These are phyloP conservation scores for Anguilla pacifica DNA, from an alignment of 2,797 vertebrate genomes.

Conservation along the genomic window DNA sequence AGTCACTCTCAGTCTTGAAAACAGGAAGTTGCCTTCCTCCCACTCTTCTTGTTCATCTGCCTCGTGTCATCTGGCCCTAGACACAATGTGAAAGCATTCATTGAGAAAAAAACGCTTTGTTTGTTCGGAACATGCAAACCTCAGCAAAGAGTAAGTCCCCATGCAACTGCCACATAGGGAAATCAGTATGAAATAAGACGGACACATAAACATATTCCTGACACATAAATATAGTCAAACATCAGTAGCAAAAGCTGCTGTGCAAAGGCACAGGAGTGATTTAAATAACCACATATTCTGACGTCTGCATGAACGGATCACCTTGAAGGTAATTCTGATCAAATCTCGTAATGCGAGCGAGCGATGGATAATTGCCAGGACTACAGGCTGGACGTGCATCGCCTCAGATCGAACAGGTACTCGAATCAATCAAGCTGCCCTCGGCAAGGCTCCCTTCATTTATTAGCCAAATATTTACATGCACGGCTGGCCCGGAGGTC, in stretches of 20 bases:
- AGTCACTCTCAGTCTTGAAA: neutral
- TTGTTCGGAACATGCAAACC: constrained; percentile 39
- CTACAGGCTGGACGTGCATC: neutral
- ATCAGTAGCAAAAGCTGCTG: neutral
- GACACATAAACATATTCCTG: neutral
- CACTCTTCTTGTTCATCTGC: neutral
- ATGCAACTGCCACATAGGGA: constrained; percentile 13
- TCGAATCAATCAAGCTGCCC: neutral
- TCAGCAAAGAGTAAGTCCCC: constrained; percentile 22
- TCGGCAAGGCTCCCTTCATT: neutral
- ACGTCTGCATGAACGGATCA: neutral
- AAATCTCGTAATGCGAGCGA: neutral
- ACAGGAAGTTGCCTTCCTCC: neutral
- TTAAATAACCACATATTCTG: neutral
- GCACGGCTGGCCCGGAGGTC: neutral
- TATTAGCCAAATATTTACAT: neutral
- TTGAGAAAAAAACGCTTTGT: neutral
- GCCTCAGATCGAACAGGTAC: neutral
- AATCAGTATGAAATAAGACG: neutral
- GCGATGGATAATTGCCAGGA: too few relatives aligned
- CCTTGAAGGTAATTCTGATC: neutral
- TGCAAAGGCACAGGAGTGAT: neutral
- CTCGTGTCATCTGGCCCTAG: neutral
- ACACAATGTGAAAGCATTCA: neutral
- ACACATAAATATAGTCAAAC: neutral